Conservation (phyloP, 2,113 vertebrate genomes). For the Clupea harengus region DNA sequence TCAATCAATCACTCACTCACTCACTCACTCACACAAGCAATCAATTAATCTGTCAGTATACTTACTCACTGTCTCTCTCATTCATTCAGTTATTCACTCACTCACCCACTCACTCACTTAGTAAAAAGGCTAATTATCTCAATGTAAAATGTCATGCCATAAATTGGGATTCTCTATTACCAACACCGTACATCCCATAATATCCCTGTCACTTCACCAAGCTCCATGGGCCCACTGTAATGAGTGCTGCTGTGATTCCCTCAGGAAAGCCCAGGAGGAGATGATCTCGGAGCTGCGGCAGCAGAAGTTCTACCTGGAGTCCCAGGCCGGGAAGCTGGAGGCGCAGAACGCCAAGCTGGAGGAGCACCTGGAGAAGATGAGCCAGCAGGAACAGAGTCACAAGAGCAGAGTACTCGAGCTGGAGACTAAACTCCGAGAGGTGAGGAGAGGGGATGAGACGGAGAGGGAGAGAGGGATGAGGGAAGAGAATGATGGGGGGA, state of each 20-base stretch:
- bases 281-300: constrained; percentile 99
- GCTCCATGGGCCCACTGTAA: background rate
- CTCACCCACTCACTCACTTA: background rate
- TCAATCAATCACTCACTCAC: background rate
- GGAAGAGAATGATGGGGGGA: background rate
- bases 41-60: background rate
- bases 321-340: constrained; percentile 94
- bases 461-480: background rate
- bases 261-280: constrained; percentile 98
- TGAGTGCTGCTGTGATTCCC: background rate
- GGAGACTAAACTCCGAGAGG: constrained; percentile 91
- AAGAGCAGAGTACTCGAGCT: constrained; percentile 88
- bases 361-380: constrained; percentile 96
- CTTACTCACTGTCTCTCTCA: no score
- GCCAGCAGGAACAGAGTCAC: constrained; percentile 91
- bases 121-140: no score
- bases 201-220: no score
- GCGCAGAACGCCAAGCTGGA: constrained; percentile 97
- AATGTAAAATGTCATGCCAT: no score
- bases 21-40: background rate
- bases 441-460: constrained; percentile 52
- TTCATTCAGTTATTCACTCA: background rate
- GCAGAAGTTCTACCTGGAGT: constrained; percentile 98
- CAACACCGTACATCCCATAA: no score
- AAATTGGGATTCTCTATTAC: no score